Conservation (phyloP, 2,113 vertebrate genomes). For the Cinclus cinclus region DNA sequence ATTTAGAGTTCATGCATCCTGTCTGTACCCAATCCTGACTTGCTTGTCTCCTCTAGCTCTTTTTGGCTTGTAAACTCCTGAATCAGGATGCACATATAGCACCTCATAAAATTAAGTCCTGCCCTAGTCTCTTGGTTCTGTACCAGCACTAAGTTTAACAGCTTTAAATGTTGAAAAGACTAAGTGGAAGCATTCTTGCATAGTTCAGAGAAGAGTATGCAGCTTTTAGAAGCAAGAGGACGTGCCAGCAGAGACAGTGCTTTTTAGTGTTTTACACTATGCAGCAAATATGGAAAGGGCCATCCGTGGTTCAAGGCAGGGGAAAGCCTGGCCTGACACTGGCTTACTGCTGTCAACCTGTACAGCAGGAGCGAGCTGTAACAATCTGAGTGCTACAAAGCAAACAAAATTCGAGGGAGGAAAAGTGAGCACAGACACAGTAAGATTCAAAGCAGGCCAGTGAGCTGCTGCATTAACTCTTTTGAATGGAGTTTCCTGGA, state of each 20-base stretch:
- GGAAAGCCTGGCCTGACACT: neutral
- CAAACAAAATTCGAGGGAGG: neutral
- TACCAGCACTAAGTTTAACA: neutral
- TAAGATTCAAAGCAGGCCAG: neutral
- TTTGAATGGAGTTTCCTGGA: constrained; percentile 33
- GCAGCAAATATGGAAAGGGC: neutral
- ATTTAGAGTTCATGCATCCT: neutral
- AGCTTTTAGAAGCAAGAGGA: neutral
- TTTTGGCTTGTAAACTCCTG: neutral
- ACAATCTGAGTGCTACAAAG: neutral
- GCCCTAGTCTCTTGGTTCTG: neutral
- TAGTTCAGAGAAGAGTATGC: neutral
- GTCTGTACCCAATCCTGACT: neutral
- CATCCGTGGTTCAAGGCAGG: neutral
- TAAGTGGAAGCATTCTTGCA: neutral
- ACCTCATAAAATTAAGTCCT: neutral
- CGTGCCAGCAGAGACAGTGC: neutral
- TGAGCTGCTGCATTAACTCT: constrained; percentile 4
- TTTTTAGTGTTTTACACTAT: neutral
- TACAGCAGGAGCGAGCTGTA: neutral
- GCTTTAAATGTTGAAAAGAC: neutral
- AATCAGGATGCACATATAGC: neutral
- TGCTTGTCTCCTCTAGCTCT: neutral
- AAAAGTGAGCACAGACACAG: neutral
- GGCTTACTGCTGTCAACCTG: neutral